These are phyloP conservation scores for Rallus crepitans DNA, from an alignment of 2,797 vertebrate species.

Conservation along the genomic window DNA sequence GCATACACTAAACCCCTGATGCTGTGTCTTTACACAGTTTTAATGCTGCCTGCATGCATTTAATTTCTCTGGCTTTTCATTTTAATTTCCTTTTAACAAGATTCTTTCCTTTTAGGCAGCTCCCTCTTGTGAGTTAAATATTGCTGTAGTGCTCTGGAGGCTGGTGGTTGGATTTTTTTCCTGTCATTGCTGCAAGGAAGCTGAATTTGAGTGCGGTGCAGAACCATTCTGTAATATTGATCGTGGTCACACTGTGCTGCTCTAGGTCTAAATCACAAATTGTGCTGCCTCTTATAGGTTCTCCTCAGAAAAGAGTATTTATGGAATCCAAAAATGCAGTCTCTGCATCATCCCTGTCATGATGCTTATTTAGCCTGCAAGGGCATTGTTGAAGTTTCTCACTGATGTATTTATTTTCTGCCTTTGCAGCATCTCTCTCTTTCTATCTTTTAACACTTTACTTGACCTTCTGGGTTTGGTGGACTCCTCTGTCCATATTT, in stretches of 20 bases:
- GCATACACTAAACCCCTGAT: neutral
- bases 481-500: neutral
- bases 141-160: neutral
- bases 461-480: slow-evolving; percentile 4
- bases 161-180: neutral
- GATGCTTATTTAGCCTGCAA: neutral
- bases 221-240: neutral
- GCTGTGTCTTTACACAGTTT: neutral
- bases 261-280: neutral
- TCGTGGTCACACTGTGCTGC: neutral
- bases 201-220: slow-evolving; percentile 8
- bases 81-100: neutral
- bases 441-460: neutral
- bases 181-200: neutral
- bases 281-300: neutral
- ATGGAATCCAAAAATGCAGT: slow-evolving; percentile 37
- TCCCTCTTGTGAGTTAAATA: neutral
- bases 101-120: neutral
- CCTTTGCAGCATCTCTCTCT: neutral
- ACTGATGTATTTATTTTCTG: slow-evolving; percentile 15
- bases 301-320: slow-evolving; percentile 24
- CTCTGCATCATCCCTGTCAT: slow-evolving; percentile 6
- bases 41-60: neutral
- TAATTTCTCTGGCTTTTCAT: neutral
- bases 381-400: neutral